phyloP scores from a whole-genome alignment of 2,888 invertebrate genomes.

The Vandiemenella viatica region DNA sequence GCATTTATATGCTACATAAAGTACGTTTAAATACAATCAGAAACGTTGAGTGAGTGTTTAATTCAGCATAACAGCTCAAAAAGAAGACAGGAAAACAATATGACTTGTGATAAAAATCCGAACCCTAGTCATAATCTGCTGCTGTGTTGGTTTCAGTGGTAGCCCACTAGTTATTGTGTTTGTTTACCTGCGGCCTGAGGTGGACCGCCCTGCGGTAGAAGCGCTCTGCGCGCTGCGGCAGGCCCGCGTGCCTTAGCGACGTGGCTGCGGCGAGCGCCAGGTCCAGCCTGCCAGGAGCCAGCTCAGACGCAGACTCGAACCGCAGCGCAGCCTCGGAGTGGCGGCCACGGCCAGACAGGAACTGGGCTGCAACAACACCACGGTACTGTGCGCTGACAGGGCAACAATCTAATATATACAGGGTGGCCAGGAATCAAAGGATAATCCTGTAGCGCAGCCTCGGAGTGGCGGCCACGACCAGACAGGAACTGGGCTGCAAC shows the following conservation, averaged over 20 bases:
- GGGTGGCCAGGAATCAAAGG: too few relatives aligned
- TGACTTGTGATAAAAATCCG: too few relatives aligned
- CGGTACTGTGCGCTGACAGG: too few relatives aligned
- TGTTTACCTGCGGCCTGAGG: slow-evolving; percentile 41
- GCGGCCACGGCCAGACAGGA: slow-evolving; percentile 63
- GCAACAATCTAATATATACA: too few relatives aligned
- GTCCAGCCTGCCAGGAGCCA: slow-evolving; percentile 65
- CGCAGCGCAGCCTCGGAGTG: slow-evolving; percentile 69
- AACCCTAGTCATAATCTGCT: too few relatives aligned
- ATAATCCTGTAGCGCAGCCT: slow-evolving; percentile 72
- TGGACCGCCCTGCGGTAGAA: slow-evolving; percentile 69
- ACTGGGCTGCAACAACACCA: slow-evolving; percentile 58
- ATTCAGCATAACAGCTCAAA: too few relatives aligned
- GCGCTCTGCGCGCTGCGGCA: slow-evolving; percentile 67
- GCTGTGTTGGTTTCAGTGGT: too few relatives aligned
- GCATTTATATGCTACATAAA: too few relatives aligned
- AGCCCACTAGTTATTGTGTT: too few relatives aligned
- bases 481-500: slow-evolving; percentile 83
- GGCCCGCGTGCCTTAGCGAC: slow-evolving; percentile 65
- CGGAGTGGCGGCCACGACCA: slow-evolving; percentile 59
- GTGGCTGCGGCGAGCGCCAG: slow-evolving; percentile 79
- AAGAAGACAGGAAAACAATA: too few relatives aligned
- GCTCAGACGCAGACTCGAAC: slow-evolving; percentile 60
- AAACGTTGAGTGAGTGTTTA: too few relatives aligned
- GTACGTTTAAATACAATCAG: too few relatives aligned